Base-by-base conservation (phyloP, 2,113 vertebrate genomes). In the Felis chaus region DNA sequence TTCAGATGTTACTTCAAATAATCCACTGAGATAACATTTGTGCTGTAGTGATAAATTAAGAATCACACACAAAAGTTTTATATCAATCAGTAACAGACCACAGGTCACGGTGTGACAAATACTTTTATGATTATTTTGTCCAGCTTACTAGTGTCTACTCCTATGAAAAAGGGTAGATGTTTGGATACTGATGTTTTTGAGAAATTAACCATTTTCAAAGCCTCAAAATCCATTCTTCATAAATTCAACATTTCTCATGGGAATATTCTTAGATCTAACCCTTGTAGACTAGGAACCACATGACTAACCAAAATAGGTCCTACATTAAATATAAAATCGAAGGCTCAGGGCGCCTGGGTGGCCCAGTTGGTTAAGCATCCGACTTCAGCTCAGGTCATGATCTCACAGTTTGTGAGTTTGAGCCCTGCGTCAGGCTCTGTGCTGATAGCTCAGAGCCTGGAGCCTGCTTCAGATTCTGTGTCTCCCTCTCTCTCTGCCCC, bases 191-290 rank as follows among this genome's bases (percentile, higher is more conserved):
- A 95, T 92, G n/a, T 76, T 90, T 96, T 95, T 97, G 57, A 95
- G 66, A 95, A 96, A 86, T 83, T 86, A 96, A 90, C 87, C 78
- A 97, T 95, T 95, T 97, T 96, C 55, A 97, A 95, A 95, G 36
- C 31, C 65, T 96, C 94, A 96, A 94, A 89, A 76, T 89, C 41
- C 68, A 92, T 96, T 97, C 92, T 98, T 98, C 97, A 98, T 98
- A 98, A 98, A 98, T 97, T 97, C 92, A 97, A 98, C 98, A 98
- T 98, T 98, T 94, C 95, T 88, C 95, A 86, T 89, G 82, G 61
- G 74, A 97, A 97, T 91, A 97, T 93, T 88, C 19, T 97, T 97
- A 91, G 39, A 94, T 94, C 95, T 95, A 98, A 94, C 96, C 93
- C 95, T 97, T 97, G 45, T 91, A 94, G 96, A 94, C 97, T 94